These are phyloP conservation scores for Hylaeus anthracinus DNA, from an alignment of 1,140 invertebrate species.

Conservation along the genomic window DNA sequence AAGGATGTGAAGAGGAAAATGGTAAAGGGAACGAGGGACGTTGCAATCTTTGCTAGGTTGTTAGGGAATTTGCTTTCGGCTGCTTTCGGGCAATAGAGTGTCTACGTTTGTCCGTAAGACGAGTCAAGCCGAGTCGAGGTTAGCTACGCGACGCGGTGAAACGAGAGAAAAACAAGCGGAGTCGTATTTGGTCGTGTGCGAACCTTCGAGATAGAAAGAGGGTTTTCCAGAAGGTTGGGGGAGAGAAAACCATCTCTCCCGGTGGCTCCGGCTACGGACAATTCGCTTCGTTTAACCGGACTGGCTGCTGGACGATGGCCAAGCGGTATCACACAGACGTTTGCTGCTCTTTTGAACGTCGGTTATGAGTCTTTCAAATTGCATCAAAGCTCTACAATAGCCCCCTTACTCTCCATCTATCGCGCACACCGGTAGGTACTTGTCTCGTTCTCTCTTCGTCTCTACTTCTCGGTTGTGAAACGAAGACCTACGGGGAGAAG, in stretches of 20 bases:
- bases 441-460: slow-evolving; percentile 1
- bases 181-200: slow-evolving; percentile 9
- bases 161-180: slow-evolving; percentile 25
- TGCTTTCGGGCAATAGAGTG: neutral
- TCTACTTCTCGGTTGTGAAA: slow-evolving; percentile 2
- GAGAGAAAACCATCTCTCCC: slow-evolving; percentile 13
- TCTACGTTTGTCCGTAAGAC: slow-evolving; percentile 20
- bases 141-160: slow-evolving; percentile 3
- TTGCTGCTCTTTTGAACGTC: slow-evolving; percentile 69
- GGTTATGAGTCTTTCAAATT: slow-evolving; percentile 72
- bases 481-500: slow-evolving; percentile 16
- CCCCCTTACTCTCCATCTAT: neutral
- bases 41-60: slow-evolving; percentile 7
- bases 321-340: slow-evolving; percentile 68
- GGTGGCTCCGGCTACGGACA: slow-evolving; percentile 54
- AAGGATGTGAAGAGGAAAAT: neutral
- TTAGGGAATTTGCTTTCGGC: slow-evolving; percentile 44
- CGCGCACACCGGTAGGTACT: neutral
- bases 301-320: slow-evolving; percentile 67
- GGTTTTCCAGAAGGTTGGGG: neutral
- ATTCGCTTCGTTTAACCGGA: slow-evolving; percentile 74
- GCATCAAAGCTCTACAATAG: slow-evolving; percentile 67
- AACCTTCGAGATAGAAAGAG: slow-evolving; percentile 20
- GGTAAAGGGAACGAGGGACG: neutral
- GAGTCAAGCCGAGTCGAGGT: neutral